Conservation (phyloP, 2,113 vertebrate species). For the Bothrops jararaca region DNA sequence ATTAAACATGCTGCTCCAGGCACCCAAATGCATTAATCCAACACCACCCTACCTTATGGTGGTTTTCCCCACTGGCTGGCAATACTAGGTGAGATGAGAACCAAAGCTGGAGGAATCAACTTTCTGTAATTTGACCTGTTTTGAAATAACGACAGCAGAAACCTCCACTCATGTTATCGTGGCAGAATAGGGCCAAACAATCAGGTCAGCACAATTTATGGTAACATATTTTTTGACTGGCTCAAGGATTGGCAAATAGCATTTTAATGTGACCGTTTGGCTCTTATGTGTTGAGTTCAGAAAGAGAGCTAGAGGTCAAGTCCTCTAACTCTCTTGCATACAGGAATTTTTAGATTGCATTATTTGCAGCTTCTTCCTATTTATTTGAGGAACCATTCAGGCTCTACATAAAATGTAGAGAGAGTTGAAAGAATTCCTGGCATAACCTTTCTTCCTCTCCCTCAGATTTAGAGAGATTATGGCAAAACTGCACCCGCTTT, state of each 20-base stretch:
- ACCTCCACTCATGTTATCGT: neutral
- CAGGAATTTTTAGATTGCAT: neutral
- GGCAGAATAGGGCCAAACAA: neutral
- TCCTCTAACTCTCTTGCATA: neutral
- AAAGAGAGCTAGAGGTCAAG: neutral
- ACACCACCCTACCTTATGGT: neutral
- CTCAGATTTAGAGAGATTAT: neutral
- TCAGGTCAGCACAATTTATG: neutral
- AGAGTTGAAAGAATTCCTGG: neutral
- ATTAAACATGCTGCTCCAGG: neutral
- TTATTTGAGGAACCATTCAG: neutral
- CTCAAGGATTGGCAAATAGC: neutral
- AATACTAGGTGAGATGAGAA: neutral
- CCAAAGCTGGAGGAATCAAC: neutral
- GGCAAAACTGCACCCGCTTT: neutral
- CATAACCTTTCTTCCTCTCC: neutral
- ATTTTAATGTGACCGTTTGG: neutral
- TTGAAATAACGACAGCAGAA: neutral
- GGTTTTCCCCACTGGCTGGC: neutral
- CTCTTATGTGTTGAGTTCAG: neutral
- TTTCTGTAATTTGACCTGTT: neutral
- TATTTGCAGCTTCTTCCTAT: neutral
- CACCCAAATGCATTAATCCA: neutral
- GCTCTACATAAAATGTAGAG: neutral
- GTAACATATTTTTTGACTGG: neutral